phyloP scores from a whole-genome alignment of 2,113 vertebrate genomes.

The Muscicapa adusta region DNA sequence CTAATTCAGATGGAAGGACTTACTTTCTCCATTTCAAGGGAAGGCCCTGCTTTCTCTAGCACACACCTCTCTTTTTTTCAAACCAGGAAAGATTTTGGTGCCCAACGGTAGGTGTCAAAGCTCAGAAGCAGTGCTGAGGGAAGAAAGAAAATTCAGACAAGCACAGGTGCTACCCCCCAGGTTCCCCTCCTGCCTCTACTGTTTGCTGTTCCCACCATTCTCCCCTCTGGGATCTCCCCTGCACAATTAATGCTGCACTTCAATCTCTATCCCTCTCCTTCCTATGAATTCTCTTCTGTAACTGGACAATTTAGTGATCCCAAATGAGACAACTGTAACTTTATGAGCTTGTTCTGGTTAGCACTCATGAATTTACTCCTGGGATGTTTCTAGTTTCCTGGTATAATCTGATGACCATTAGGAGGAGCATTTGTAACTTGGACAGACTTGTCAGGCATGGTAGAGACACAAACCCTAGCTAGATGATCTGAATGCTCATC shows the following conservation, averaged over 20 bases:
- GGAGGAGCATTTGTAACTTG: background rate
- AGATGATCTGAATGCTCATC: background rate
- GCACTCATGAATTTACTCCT: background rate
- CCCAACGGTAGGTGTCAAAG: too few relatives aligned
- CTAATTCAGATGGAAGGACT: too few relatives aligned
- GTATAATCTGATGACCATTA: background rate
- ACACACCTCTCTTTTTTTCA: too few relatives aligned
- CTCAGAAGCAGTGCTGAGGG: background rate
- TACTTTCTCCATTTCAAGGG: too few relatives aligned
- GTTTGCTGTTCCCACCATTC: background rate
- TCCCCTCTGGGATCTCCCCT: background rate
- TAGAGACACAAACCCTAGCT: background rate
- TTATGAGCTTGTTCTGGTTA: background rate
- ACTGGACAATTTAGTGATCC: background rate
- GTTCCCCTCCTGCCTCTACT: background rate
- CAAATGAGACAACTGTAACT: background rate
- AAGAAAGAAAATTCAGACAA: background rate
- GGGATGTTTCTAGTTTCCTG: background rate
- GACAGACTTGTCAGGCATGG: background rate
- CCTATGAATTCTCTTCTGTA: background rate
- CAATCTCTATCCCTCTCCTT: background rate
- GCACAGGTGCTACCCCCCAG: background rate
- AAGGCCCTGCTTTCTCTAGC: too few relatives aligned
- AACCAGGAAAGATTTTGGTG: too few relatives aligned
- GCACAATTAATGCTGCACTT: background rate